Conservation (phyloP, 2,797 vertebrate genomes). For the Macropodus opercularis region DNA sequence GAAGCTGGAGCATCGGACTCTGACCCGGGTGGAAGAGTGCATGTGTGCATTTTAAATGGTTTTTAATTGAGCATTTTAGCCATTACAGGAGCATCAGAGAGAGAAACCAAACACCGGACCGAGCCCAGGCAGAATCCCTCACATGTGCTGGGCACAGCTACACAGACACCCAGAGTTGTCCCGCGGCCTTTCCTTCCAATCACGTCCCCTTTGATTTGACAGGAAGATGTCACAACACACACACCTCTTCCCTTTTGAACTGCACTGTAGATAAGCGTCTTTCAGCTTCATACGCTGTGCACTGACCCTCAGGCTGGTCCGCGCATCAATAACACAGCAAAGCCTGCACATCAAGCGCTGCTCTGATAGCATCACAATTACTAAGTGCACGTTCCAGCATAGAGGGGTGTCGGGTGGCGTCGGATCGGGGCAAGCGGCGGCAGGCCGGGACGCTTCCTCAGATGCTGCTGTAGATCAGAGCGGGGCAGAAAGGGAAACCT, state of each 20-base stretch:
- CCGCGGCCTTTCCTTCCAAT: constrained; percentile 33
- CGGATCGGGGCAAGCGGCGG: constrained; percentile 59
- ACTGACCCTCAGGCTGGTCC: constrained; percentile 52
- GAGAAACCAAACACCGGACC: no score
- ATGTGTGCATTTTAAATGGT: no score
- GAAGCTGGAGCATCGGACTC: no score
- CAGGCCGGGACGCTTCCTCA: constrained; percentile 60
- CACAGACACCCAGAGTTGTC: constrained; percentile 17
- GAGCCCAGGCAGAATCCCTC: not conserved
- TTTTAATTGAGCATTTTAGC: no score
- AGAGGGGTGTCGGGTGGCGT: constrained; percentile 52
- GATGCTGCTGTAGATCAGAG: constrained; percentile 58
- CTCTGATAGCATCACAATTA: constrained; percentile 71
- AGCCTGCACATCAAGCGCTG: constrained; percentile 62
- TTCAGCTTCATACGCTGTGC: constrained; percentile 7
- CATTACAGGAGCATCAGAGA: no score
- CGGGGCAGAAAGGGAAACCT: constrained; percentile 62
- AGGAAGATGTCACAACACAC: constrained; percentile 46
- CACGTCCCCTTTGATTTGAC: constrained; percentile 51
- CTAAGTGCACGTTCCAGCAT: constrained; percentile 56
- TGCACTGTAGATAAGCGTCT: no score
- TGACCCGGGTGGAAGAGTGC: no score
- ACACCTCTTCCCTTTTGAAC: no score
- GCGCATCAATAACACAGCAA: constrained; percentile 73
- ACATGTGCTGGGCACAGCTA: not conserved